Evolutionary conservation across 2,888 invertebrate genomes (phyloP), one percentile per base, ranked within the genome.

Genomic region (Nasonovia ribisnigri): DNA sequence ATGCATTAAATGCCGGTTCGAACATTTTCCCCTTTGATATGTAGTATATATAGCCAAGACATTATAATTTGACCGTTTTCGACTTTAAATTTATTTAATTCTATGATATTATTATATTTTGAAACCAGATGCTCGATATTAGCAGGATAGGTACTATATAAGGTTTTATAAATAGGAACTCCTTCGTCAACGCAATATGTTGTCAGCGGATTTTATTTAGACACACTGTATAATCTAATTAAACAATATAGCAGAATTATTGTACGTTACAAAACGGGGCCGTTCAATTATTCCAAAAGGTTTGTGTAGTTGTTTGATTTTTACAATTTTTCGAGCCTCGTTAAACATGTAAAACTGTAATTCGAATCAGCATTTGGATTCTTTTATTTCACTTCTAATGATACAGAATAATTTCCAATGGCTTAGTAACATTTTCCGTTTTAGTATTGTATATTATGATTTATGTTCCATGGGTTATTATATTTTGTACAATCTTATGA

Each of bases 101-200:
- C 36, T n/a, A 46, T 91, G 86, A 91, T 91, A 60, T 86, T 46
- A 26, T 57, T 57, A 26, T 86, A 57, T 86, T 86, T 60, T 5
- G 29, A 54, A 91, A 57, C 36, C 60, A 91, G 43, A 86, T 91
- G 86, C n/a, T 42, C n/a, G n/a, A 29, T 20, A 46, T 57, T 8
- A 26, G 13, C 60, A 91, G 84, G 67, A 77, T 36, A n/a, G n/a
- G n/a, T n/a, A 84, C 6, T 26, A 67, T 43, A 24, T 42, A 42
- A 10, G 29, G n/a, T 60, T 60, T 36, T 60, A 92, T 60, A 87
- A 92, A 87, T 92, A 87, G 48, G 11, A 84, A 91, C 43, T 20
- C 16, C 20, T 43, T 91, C 11, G 42, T 84, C 36, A n/a, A 91
- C 60, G 29, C 48, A 48, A 48, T 48, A 36, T 67, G 84, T 20